Evolutionary conservation across 30 jellyfish, hydroid and myxozoan genomes (phyloP), one percentile per base, ranked within the genome.

Genomic region (Hydra vulgaris): DNA sequence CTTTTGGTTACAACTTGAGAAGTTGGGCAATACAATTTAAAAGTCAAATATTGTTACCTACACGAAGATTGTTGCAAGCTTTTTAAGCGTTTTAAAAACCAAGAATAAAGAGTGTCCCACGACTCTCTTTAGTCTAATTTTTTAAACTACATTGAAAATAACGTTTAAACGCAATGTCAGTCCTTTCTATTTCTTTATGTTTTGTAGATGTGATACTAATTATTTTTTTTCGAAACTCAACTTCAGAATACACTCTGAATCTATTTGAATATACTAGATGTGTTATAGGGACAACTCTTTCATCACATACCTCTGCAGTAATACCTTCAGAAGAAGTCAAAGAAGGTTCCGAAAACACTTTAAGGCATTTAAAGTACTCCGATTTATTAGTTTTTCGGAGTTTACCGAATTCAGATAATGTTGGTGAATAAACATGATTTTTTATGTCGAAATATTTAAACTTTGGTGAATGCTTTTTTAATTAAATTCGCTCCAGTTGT

Each of bases 381-480:
- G n/a, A n/a, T n/a, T n/a, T n/a, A n/a, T n/a, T n/a, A n/a, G n/a
- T n/a, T n/a, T n/a, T n/a, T n/a, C n/a, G n/a, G n/a, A n/a, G 71
- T n/a, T 56, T 56, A 15, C 71, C 71, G 71, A 15, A 56, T n/a
- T 56, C 71, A n/a, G 71, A 56, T 56, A 56, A 15, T 56, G 71
- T n/a, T 56, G 18, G 71, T 56, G 71, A n/a, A 56, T 56, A 56
- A 56, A n/a, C 71, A 56, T 56, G 71, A 56, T n/a, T 56, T 56
- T 56, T 56, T n/a, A n/a, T 56, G 71, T 56, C 71, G 71, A 56
- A 56, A 56, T 15, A 81, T 81, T 27, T 72, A 61, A 26, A 70
- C 73, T 40, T 67, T 73, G 1, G 66, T 17, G 8, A 81, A 27
- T 18, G 80, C 25, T 56, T 72, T 70, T 23, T 27, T 24, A 0